These are phyloP conservation scores for Dryadula phaetusa DNA, from an alignment of 2,888 invertebrate species.

Conservation along the genomic window DNA sequence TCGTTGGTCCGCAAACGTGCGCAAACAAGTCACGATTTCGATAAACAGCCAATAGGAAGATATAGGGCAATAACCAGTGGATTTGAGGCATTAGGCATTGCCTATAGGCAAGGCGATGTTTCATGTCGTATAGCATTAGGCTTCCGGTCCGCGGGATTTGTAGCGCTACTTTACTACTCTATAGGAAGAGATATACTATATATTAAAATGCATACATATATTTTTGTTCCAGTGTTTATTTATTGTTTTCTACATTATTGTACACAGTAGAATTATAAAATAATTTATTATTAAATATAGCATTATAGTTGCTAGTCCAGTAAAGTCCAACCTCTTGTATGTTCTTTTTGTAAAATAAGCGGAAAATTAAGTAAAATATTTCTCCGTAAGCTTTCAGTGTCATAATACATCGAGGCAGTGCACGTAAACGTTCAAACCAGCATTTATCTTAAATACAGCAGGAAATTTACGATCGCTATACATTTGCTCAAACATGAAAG, in stretches of 20 bases:
- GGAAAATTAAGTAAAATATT: background rate
- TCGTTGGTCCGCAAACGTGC: conserved; percentile 49
- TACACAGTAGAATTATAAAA: no score
- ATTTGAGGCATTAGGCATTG: conserved; percentile 59
- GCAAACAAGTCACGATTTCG: conserved; percentile 71
- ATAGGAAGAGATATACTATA: background rate
- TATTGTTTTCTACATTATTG: background rate
- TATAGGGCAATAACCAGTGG: conserved; percentile 57
- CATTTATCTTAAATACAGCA: background rate
- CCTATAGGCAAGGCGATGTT: conserved; percentile 60
- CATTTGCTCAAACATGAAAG: background rate
- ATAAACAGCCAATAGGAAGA: conserved; percentile 67
- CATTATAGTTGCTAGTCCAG: no score
- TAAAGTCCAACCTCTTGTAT: no score
- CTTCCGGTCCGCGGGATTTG: conserved; percentile 20
- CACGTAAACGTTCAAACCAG: background rate
- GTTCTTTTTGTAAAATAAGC: background rate
- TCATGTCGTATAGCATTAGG: conserved; percentile 53
- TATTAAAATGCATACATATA: background rate
- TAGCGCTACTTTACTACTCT: conserved; percentile 10
- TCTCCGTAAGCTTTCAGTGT: background rate
- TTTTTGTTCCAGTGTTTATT: background rate
- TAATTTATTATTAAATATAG: no score
- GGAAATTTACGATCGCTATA: background rate
- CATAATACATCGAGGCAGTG: background rate